A percentile compares a stretch with the other conserved stretches of the same genome.
Conservation (phyloP, 1,140 invertebrate genomes). For the Homarus americanus region DNA sequence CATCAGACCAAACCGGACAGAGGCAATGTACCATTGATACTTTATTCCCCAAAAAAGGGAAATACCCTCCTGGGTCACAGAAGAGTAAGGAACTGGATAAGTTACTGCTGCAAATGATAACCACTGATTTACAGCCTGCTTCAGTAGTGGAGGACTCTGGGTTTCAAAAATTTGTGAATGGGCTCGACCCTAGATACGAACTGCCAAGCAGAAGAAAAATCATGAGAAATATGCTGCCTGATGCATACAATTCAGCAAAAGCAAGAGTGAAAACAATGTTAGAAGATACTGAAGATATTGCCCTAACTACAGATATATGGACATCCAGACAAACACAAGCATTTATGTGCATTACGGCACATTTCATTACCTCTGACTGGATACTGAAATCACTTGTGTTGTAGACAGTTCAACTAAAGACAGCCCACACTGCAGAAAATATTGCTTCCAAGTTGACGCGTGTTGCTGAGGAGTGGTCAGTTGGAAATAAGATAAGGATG, state of each 20-base stretch:
- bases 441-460: not conserved
- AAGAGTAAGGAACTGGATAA: constrained; percentile 28
- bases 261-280: too few relatives aligned
- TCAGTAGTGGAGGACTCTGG: constrained; percentile 32
- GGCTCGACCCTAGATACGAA: constrained; percentile 8
- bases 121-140: constrained; percentile 37
- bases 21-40: constrained; percentile 28
- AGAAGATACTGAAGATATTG: too few relatives aligned
- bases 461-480: constrained; percentile 42
- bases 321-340: constrained; percentile 29
- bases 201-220: constrained; percentile 38
- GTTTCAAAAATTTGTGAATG: constrained; percentile 30
- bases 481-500: constrained; percentile 30
- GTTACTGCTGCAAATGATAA: constrained; percentile 16
- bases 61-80: constrained; percentile 29
- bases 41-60: constrained; percentile 26
- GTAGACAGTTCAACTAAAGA: not conserved
- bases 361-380: constrained; percentile 22
- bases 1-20: not conserved
- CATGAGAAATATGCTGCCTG: constrained; percentile 39
- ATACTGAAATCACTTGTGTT: not conserved
- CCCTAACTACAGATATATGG: too few relatives aligned
- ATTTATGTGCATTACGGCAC: constrained; percentile 7
- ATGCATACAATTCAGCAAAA: constrained; percentile 21
- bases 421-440: not conserved